A percentile compares a stretch with the other conserved stretches of the same genome.
phyloP scores from a whole-genome alignment of 2,888 invertebrate genomes.

The Drosophila paracracens region DNA sequence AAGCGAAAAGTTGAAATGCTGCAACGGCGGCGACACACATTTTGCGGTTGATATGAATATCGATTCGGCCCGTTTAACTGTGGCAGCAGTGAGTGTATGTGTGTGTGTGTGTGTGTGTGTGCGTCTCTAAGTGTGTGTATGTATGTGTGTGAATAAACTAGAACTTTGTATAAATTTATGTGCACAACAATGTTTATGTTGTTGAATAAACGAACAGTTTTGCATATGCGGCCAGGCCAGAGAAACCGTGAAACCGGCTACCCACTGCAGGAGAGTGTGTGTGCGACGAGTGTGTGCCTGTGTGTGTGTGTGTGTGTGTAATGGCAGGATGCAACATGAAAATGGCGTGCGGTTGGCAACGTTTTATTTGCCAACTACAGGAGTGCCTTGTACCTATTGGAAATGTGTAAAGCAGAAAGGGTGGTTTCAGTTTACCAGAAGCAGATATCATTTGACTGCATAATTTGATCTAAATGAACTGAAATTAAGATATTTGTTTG shows the following conservation, averaged over 20 bases:
- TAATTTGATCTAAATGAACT: background rate
- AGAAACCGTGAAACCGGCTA: conserved; percentile 53
- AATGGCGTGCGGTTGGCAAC: conserved; percentile 77
- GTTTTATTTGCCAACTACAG: conserved; percentile 66
- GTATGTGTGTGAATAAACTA: conserved; percentile 66
- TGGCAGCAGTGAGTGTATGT: conserved; percentile 43
- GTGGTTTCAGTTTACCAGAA: background rate
- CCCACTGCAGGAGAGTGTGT: conserved; percentile 22
- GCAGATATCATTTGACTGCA: background rate
- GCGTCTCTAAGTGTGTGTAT: conserved; percentile 17
- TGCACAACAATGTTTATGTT: conserved; percentile 79
- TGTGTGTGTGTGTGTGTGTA: conserved; percentile 48
- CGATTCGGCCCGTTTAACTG: conserved; percentile 73
- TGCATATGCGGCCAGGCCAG: conserved; percentile 68
- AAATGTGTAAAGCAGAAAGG: background rate
- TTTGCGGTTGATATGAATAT: conserved; percentile 80
- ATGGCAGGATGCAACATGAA: conserved; percentile 80
- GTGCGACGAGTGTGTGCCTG: conserved; percentile 18
- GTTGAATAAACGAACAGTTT: conserved; percentile 80
- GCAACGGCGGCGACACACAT: conserved; percentile 62
- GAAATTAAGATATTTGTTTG: background rate
- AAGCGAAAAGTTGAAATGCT: conserved; percentile 29
- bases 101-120: conserved; percentile 7
- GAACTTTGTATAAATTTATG: conserved; percentile 81
- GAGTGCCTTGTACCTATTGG: background rate